Percentiles rank a stretch among this genome's conserved stretches.
Evolutionary conservation across 2,113 vertebrate genomes (phyloP).

Genomic region (Mohoua ochrocephala): DNA sequence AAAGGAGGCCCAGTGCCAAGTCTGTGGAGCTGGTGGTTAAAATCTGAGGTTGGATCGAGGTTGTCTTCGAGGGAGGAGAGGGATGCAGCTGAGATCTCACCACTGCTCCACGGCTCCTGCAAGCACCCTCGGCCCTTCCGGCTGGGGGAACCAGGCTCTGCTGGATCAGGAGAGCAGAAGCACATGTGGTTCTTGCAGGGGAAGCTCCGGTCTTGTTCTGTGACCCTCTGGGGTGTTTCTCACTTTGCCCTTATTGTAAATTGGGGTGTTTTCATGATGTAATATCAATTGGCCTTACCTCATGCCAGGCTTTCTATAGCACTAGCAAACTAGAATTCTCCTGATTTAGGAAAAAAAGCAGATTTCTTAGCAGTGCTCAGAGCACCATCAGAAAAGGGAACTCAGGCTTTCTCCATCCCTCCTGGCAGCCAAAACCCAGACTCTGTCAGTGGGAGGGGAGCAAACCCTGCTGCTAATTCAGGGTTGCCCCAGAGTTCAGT

Average conservation of each 20-base stretch:
- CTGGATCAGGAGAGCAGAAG: neutral
- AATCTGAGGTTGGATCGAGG: neutral
- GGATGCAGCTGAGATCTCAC: neutral
- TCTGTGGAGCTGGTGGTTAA: neutral
- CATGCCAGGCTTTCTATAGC: neutral
- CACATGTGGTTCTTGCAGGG: neutral
- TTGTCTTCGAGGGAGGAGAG: neutral
- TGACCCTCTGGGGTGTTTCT: neutral
- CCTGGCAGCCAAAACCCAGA: neutral
- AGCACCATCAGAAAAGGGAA: neutral
- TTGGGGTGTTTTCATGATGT: neutral
- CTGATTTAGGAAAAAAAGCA: neutral
- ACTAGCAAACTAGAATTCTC: neutral
- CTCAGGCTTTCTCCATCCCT: neutral
- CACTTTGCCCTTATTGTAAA: neutral
- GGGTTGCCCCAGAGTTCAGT: neutral
- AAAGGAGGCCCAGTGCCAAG: neutral
- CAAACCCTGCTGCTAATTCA: neutral
- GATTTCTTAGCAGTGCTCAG: neutral
- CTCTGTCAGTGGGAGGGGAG: neutral
- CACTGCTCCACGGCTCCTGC: neutral
- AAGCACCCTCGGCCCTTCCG: neutral
- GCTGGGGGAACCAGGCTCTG: neutral
- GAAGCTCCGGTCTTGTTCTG: neutral
- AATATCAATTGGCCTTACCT: neutral